Base-by-base conservation (phyloP, 2,797 vertebrate genomes). In the Uromys caudimaculatus region DNA sequence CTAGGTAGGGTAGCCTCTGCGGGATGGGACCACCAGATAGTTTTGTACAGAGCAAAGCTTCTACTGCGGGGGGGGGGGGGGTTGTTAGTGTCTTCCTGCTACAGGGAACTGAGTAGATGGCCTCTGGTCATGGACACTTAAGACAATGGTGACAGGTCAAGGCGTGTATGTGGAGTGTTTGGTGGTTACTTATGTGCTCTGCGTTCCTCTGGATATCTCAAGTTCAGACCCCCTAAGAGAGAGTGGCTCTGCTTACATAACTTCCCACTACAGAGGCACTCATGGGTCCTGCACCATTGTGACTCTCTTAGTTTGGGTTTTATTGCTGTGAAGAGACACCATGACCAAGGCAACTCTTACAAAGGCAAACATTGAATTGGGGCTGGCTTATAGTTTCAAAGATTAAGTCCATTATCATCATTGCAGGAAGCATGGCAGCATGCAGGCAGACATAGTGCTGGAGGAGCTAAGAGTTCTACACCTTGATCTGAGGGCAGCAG, bases 11-110 rank as follows among this genome's bases (percentile, higher is more conserved):
- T 19, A 44, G 56, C 32, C 54, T 54, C 54, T 56, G 50, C 16
- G 0, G 41, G 58, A 12, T 1, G 0, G 41, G 16, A n/a, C 11
- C 60, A 8, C 10, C 75, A 13, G 19, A 12, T 24, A 23, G 27
- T 47, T 75, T 38, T 75, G 21, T 76, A 23, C 35, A 75, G 83
- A 67, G 56, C 27, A 21, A 54, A 84, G 9, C 35, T 71, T 9
- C 73, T 47, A 44, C 78, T 41, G 50, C 5, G 1, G 3, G 12
- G 35, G 35, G 35, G 0, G 2, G 11, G 38, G 38, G 35, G 1
- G 52, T n/a, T 85, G 76, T 77, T 47, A 27, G 35, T 69, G 11
- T 81, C 89, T 75, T 44, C 21, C 50, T 10, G 58, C 50, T 50
- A 1, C 17, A 52, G 56, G 35, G 47, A 13, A 11, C 14, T 29